Evolutionary conservation across 2,113 vertebrate species (phyloP), one percentile per base, ranked within the genome.

Genomic region (Lucifuga dentata): DNA sequence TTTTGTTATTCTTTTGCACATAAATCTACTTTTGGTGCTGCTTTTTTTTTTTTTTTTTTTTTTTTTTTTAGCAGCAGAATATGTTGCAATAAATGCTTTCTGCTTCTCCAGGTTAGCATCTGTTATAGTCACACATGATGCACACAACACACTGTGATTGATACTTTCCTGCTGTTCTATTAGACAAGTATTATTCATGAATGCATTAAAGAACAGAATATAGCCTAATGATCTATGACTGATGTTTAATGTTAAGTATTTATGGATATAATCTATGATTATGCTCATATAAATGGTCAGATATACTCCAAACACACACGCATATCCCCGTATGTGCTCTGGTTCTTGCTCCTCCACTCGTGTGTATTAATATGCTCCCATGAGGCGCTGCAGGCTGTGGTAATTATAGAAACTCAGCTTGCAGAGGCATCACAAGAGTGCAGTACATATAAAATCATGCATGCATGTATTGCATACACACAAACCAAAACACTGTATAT

Each of bases 351-450:
- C 57, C 65, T 91, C 83, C 89, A 91, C 91, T 91, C 89, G 78
- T 92, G 90, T 91, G 89, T 86, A 80, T 89, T 92, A 89, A 92
- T 89, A 78, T 74, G 80, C 81, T 91, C 72, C 87, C 90, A 91
- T 90, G 90, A 90, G 85, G 74, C 19, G 82, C 92, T 90, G 83
- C 83, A 86, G 90, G 91, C 88, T 65, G 80, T 71, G 80, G 80
- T 91, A 92, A 90, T 92, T 92, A 92, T 91, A 92, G 92, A 82
- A 83, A 56, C 78, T 62, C 66, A 33, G 78, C 83, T 66, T 61
- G 85, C 78, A 78, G 57, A 86, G 58, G 69, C 83, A 85, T 81
- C 81, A 75, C 73, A 73, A 62, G 64, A 83, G 74, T 74, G 50
- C 66, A 71, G 73, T 55, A 61, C 74, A 76, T 71, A 85, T 63